Conservation (phyloP, 1,140 invertebrate genomes). For the Lanistes nyassanus region DNA sequence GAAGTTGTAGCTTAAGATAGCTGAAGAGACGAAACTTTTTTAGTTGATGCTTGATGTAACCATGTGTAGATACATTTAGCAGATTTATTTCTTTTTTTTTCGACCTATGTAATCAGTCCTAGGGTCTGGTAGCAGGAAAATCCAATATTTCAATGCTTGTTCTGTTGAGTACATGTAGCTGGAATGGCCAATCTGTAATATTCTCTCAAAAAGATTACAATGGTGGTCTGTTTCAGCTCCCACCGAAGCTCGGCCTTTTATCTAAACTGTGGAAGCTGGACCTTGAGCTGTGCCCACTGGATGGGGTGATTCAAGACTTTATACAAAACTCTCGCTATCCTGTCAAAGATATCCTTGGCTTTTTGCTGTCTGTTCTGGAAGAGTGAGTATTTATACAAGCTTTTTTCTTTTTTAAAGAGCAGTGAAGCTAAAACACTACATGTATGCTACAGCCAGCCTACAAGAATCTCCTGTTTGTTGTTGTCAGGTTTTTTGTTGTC, state of each 20-base stretch:
- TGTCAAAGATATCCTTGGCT: constrained; percentile 96
- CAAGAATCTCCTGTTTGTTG: no score
- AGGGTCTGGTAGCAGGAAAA: no score
- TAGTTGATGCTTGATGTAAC: no score
- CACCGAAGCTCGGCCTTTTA: constrained; percentile 93
- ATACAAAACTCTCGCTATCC: constrained; percentile 86
- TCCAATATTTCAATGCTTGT: not conserved
- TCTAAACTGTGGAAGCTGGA: constrained; percentile 96
- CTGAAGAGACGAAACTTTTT: no score
- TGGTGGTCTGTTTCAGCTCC: constrained; percentile 70
- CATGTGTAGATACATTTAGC: not conserved
- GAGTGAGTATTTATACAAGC: constrained; percentile 64
- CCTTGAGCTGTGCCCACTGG: constrained; percentile 83
- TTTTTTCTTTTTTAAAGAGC: no score
- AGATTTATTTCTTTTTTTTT: not conserved
- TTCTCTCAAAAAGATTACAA: no score
- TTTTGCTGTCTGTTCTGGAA: constrained; percentile 81
- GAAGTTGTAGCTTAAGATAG: no score
- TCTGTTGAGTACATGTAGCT: no score
- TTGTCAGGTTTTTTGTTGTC: no score
- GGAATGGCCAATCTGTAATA: no score
- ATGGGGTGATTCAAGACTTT: constrained; percentile 93
- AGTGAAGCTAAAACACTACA: no score
- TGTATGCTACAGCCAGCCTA: no score
- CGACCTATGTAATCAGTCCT: not conserved